phyloP scores from a whole-genome alignment of 2,797 vertebrate species.

The Peromyscus eremicus region DNA sequence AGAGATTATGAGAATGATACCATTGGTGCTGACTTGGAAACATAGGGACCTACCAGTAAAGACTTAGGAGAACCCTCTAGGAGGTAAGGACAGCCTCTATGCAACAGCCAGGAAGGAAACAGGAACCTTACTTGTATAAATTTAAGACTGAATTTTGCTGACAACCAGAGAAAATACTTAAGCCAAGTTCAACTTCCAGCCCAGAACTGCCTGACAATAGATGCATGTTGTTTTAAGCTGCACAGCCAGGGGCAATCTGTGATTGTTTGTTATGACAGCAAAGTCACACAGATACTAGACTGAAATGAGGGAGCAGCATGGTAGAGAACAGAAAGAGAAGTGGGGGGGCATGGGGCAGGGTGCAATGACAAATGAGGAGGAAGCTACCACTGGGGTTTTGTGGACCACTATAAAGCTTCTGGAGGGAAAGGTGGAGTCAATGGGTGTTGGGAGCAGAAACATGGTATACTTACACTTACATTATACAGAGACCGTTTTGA shows the following conservation, averaged over 20 bases:
- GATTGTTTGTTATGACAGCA: conserved; percentile 12
- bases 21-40: neutral
- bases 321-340: neutral
- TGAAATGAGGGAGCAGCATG: neutral
- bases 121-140: neutral
- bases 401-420: neutral
- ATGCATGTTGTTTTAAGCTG: conserved; percentile 34
- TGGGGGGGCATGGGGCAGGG: neutral
- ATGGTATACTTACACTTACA: neutral
- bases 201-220: conserved; percentile 17
- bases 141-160: neutral
- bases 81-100: neutral
- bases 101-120: neutral
- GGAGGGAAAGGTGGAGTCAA: neutral
- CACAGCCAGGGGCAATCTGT: neutral
- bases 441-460: neutral
- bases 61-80: neutral
- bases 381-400: neutral
- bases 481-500: conserved; percentile 36
- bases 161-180: neutral
- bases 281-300: neutral
- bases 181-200: neutral
- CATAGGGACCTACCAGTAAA: neutral
- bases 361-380: neutral
- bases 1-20: neutral